phyloP scores from a whole-genome alignment of 2,113 vertebrate species.

The Psephotus haematonotus region DNA sequence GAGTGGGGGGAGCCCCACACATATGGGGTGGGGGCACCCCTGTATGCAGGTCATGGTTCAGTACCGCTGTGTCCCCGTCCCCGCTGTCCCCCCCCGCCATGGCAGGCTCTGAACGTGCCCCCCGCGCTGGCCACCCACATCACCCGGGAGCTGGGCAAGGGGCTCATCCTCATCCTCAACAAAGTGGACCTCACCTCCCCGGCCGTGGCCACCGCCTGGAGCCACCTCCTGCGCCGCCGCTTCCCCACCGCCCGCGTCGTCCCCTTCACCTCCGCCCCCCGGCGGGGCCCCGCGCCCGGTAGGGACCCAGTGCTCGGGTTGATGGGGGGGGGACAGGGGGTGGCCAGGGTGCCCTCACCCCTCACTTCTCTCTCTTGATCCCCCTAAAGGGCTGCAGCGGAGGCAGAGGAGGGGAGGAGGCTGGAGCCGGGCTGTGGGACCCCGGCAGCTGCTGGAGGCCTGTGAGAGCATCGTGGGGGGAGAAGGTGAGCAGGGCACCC shows the following conservation, averaged over 20 bases:
- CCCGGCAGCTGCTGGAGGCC: constrained; percentile 82
- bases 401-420: constrained; percentile 78
- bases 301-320: not conserved
- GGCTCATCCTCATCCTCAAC: constrained; percentile 88
- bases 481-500: constrained; percentile 71
- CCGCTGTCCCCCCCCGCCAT: too few species aligned
- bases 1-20: not conserved
- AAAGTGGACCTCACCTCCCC: constrained; percentile 87
- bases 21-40: too few species aligned
- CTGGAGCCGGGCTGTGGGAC: constrained; percentile 83
- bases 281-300: rapidly evolving
- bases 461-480: constrained; percentile 87
- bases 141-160: constrained; percentile 81
- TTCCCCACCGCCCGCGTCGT: constrained; percentile 85
- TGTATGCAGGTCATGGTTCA: rapidly evolving
- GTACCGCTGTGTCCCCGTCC: too few species aligned
- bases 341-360: rapidly evolving
- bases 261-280: constrained; percentile 86
- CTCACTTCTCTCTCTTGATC: too few species aligned
- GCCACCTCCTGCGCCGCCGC: constrained; percentile 85
- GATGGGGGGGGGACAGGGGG: too few species aligned
- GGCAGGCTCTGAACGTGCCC: constrained; percentile 87
- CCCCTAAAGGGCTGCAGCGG: constrained; percentile 68
- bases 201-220: constrained; percentile 87
- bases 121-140: constrained; percentile 86